These are phyloP conservation scores for Morone saxatilis DNA, from an alignment of 2,113 vertebrate species.

Conservation along the genomic window DNA sequence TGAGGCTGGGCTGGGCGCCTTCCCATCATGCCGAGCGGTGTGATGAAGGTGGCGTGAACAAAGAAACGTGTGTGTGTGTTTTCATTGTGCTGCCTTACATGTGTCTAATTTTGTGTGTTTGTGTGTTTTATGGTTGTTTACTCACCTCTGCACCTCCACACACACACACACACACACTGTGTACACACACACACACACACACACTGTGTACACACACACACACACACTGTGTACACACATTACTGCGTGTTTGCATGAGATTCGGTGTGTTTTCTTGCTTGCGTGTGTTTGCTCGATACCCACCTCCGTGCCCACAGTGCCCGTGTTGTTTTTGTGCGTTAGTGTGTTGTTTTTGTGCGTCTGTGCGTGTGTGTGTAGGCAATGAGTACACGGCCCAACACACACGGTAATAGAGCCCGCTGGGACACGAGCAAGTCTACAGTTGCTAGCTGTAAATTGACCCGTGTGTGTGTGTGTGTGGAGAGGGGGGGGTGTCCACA, in stretches of 20 bases:
- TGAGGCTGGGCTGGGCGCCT: neutral
- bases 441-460: constrained; percentile 74
- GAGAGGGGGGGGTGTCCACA: constrained; percentile 41
- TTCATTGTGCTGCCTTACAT: neutral
- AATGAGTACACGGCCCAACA: constrained; percentile 57
- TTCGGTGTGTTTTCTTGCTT: constrained; percentile 39
- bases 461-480: constrained; percentile 44
- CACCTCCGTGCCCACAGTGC: constrained; percentile 13
- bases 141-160: constrained; percentile 24
- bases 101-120: constrained; percentile 16
- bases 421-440: constrained; percentile 64
- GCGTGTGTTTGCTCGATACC: constrained; percentile 22
- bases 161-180: constrained; percentile 13
- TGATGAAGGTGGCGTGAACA: constrained; percentile 5
- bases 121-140: constrained; percentile 38
- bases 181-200: neutral
- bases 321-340: neutral
- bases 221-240: constrained; percentile 34
- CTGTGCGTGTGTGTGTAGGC: constrained; percentile 1
- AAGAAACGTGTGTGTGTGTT: constrained; percentile 3
- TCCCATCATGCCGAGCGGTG: constrained; percentile 34
- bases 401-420: constrained; percentile 69
- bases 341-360: constrained; percentile 11
- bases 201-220: constrained; percentile 30
- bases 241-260: constrained; percentile 54